Conservation (phyloP, 53 echinoderm and acorn worm genomes). For the Stichopus horrens region DNA sequence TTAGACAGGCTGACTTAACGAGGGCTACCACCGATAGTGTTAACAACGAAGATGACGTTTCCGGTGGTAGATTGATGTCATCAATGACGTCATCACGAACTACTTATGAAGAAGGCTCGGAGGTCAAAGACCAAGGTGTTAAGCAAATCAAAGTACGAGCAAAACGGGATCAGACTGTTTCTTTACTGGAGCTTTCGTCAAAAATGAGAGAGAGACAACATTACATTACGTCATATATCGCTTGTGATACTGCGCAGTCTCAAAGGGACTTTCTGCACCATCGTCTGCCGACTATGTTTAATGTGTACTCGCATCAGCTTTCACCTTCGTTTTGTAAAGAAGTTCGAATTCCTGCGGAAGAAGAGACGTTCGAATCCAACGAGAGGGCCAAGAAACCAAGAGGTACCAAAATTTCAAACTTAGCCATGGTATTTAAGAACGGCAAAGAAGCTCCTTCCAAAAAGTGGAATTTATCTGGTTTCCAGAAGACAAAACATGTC, state of each 20-base stretch:
- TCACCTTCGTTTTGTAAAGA: constrained; percentile 16
- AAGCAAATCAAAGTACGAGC: not conserved
- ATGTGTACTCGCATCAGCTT: constrained; percentile 15
- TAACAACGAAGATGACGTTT: not conserved
- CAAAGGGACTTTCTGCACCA: not conserved
- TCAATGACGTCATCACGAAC: not conserved
- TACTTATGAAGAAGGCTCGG: not conserved
- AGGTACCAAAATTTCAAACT: not conserved
- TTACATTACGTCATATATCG: constrained; percentile 55
- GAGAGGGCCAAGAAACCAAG: not conserved
- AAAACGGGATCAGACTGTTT: constrained; percentile 61
- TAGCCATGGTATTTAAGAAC: not conserved
- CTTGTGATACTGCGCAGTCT: constrained; percentile 39
- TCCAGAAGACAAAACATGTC: not conserved
- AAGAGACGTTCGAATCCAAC: not conserved
- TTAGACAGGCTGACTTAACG: constrained; percentile 1
- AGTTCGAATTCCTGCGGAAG: not conserved
- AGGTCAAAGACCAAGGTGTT: not conserved
- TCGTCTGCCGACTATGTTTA: constrained; percentile 12
- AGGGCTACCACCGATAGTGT: not conserved
- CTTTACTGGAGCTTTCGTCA: constrained; percentile 72
- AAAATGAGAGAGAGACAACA: constrained; percentile 52
- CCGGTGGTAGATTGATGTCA: not conserved
- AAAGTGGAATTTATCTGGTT: not conserved
- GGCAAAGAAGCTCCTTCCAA: not conserved